These are phyloP conservation scores for Psylliodes chrysocephalus DNA, from an alignment of 2,888 invertebrate genomes.

Conservation along the genomic window DNA sequence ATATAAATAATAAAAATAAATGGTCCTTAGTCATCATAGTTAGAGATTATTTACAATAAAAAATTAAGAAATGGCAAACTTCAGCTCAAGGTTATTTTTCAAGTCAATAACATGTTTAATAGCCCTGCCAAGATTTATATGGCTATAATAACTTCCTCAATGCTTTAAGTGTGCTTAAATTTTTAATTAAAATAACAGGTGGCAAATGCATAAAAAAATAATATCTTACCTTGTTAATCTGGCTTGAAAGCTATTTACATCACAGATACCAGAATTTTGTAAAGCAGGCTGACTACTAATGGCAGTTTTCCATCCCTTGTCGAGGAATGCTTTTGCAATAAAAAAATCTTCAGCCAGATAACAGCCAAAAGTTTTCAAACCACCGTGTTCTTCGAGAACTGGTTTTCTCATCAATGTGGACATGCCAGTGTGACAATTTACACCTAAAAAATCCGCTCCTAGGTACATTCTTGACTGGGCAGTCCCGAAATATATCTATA, in stretches of 20 bases:
- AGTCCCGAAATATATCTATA: slow-evolving; percentile 92
- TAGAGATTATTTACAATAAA: too few species aligned
- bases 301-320: slow-evolving; percentile 89
- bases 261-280: slow-evolving; percentile 93
- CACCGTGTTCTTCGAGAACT: slow-evolving; percentile 91
- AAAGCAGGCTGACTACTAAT: slow-evolving; percentile 94
- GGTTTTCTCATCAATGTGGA: slow-evolving; percentile 91
- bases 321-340: slow-evolving; percentile 88
- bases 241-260: slow-evolving; percentile 86
- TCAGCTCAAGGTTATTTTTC: too few species aligned
- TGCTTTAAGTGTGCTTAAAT: too few species aligned
- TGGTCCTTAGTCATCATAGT: too few species aligned
- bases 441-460: slow-evolving; percentile 87
- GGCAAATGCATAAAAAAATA: not conserved
- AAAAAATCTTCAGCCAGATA: slow-evolving; percentile 99
- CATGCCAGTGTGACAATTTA: slow-evolving; percentile 99
- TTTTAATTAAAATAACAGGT: too few species aligned
- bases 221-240: slow-evolving; percentile 72
- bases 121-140: too few species aligned
- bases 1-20: too few species aligned
- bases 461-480: slow-evolving; percentile 96
- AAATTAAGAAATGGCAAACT: too few species aligned
- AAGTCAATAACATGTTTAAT: too few species aligned
- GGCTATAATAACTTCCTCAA: too few species aligned
- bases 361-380: slow-evolving; percentile 88